Conservation (phyloP, 2,113 vertebrate genomes). For the Rhynchomys soricoides region DNA sequence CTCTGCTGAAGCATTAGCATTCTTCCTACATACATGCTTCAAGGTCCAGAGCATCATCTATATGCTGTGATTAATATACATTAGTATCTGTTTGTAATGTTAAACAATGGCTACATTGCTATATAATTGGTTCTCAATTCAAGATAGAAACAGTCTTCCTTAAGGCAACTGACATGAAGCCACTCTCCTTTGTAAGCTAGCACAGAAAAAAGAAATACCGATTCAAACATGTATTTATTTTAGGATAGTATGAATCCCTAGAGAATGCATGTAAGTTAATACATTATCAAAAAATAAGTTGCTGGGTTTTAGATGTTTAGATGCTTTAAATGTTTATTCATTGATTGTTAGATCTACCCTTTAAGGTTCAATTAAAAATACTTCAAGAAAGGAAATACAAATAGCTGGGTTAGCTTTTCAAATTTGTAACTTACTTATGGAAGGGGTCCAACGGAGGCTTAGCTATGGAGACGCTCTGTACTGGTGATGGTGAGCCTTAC, state of each 20-base stretch:
- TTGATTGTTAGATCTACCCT: neutral
- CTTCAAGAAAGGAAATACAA: neutral
- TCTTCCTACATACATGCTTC: neutral
- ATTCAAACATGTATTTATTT: neutral
- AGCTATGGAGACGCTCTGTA: neutral
- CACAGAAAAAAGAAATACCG: neutral
- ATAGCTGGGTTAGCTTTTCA: neutral
- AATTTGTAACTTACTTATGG: neutral
- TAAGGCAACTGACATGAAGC: neutral
- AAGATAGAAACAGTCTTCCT: neutral
- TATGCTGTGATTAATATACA: slow-evolving; percentile 37
- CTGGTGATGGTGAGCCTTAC: neutral
- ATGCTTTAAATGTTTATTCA: neutral
- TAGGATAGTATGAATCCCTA: neutral
- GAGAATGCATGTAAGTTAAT: neutral
- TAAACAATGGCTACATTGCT: slow-evolving; percentile 58
- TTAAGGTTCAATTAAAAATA: slow-evolving; percentile 10
- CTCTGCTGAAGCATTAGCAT: neutral
- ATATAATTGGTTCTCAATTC: slow-evolving; percentile 36
- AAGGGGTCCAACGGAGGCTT: neutral
- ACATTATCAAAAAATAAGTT: slow-evolving; percentile 11
- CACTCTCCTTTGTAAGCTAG: neutral
- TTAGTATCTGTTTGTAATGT: slow-evolving; percentile 16
- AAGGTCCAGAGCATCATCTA: neutral
- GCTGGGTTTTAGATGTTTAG: neutral